Evolutionary conservation across 2,113 vertebrate species (phyloP).

Genomic region (Eubucco bourcierii): DNA sequence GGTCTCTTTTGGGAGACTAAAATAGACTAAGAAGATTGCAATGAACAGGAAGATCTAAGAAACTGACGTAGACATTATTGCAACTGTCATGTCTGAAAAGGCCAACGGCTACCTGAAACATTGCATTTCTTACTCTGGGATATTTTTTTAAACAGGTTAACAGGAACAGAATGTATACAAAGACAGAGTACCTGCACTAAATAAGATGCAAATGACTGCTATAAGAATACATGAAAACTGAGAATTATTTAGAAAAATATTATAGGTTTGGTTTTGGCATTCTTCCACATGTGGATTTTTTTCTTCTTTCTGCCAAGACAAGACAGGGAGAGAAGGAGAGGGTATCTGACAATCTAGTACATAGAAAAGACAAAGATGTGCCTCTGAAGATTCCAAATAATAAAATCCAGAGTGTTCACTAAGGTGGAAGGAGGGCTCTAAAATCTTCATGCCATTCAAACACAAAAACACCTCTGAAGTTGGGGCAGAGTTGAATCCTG

Average conservation of each 20-base stretch:
- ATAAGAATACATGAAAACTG: neutral
- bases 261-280: neutral
- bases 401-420: neutral
- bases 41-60: neutral
- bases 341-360: neutral
- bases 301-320: neutral
- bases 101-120: neutral
- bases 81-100: neutral
- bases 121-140: neutral
- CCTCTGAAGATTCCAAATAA: neutral
- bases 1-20: neutral
- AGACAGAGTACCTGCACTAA: neutral
- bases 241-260: neutral
- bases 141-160: neutral
- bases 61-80: neutral
- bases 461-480: neutral
- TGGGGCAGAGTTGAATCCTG: neutral
- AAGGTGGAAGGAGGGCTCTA: neutral
- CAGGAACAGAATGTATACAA: neutral
- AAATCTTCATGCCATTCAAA: neutral
- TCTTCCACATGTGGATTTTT: neutral
- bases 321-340: neutral
- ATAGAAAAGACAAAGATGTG: neutral
- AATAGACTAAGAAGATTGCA: neutral
- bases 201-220: neutral